Conservation (phyloP, 2,888 invertebrate genomes). For the Agrotis segetum region DNA sequence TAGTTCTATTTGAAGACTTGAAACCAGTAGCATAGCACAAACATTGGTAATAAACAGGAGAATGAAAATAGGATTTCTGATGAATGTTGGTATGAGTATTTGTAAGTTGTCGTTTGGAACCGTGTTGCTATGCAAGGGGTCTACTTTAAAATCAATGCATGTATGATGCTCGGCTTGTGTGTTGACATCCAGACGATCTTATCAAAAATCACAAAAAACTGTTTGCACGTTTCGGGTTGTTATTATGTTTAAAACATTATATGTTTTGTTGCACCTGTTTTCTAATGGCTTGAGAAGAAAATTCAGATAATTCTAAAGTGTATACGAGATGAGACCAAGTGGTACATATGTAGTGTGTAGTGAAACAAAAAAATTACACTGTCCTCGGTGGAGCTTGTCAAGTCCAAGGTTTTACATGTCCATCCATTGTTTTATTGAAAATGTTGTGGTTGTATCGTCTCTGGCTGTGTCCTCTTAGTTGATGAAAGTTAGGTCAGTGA, state of each 20-base stretch:
- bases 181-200: constrained; percentile 50
- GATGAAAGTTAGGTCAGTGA: constrained; percentile 8
- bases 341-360: too few relatives aligned
- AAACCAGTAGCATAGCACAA: constrained; percentile 31
- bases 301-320: background rate
- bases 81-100: constrained; percentile 35
- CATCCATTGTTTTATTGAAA: constrained; percentile 9
- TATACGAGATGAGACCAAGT: too few relatives aligned
- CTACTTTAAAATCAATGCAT: constrained; percentile 43
- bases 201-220: constrained; percentile 31
- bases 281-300: constrained; percentile 5
- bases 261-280: constrained; percentile 2
- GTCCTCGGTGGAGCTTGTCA: background rate
- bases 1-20: constrained; percentile 47
- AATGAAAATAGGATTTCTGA: constrained; percentile 41
- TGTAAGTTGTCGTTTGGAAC: constrained; percentile 27
- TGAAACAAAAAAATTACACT: background rate
- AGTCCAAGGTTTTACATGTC: background rate
- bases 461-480: constrained; percentile 7
- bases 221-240: constrained; percentile 6
- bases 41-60: constrained; percentile 35
- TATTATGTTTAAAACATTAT: constrained; percentile 16
- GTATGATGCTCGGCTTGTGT: constrained; percentile 26
- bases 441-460: constrained; percentile 11
- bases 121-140: constrained; percentile 19